Conservation (phyloP, 2,797 vertebrate genomes). For the Glyptemys insculpta region DNA sequence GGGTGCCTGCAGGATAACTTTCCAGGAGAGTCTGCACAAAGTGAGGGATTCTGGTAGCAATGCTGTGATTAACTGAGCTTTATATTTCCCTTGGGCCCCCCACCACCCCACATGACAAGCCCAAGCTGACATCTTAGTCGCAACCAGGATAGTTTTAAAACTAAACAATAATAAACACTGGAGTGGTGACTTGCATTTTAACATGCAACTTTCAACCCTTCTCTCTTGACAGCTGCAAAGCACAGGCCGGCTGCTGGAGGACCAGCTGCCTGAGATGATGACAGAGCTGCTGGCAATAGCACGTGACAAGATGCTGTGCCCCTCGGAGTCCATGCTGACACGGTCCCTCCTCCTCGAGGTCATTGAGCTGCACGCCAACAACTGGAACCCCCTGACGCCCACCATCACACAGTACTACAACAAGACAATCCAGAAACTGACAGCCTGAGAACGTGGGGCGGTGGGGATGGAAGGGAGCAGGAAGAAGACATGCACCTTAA, state of each 20-base stretch:
- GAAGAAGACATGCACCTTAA: constrained; percentile 65
- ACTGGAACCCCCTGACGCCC: constrained; percentile 95
- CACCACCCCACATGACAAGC: background rate
- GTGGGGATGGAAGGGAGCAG: constrained; percentile 74
- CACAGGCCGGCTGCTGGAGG: constrained; percentile 93
- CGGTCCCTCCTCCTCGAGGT: constrained; percentile 98
- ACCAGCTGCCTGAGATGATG: constrained; percentile 99
- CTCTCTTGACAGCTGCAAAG: constrained; percentile 91
- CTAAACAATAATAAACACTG: background rate
- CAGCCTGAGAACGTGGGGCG: constrained; percentile 82
- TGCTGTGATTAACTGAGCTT: background rate
- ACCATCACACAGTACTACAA: constrained; percentile 98
- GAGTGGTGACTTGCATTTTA: background rate
- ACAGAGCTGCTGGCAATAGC: constrained; percentile 91
- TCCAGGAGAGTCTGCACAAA: background rate
- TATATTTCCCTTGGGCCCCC: background rate
- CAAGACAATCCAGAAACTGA: constrained; percentile 99
- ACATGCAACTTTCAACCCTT: constrained; percentile 13
- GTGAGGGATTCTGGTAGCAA: background rate
- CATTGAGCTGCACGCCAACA: constrained; percentile 97
- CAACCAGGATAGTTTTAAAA: background rate
- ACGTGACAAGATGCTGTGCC: constrained; percentile 98
- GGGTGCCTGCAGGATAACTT: background rate
- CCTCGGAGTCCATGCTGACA: constrained; percentile 94
- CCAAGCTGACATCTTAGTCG: background rate